Evolutionary conservation across 2,888 invertebrate species (phyloP).

Genomic region (Tribolium freemani): DNA sequence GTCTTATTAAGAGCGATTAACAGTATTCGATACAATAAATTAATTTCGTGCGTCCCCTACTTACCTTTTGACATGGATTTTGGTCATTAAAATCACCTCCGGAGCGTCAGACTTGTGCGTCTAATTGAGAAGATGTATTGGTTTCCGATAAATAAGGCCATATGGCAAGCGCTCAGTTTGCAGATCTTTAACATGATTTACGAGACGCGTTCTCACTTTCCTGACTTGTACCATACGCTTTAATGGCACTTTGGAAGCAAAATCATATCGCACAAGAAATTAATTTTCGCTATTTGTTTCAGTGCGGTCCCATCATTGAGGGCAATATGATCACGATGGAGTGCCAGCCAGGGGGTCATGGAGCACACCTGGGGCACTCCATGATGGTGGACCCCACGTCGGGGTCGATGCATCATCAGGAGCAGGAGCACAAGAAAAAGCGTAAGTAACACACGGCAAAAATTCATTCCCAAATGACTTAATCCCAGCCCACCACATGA

Average conservation of each 20-base stretch:
- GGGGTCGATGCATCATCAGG: conserved; percentile 64
- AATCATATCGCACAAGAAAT: conserved; percentile 22
- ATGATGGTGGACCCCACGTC: conserved; percentile 67
- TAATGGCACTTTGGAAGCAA: conserved; percentile 16
- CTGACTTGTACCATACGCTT: conserved; percentile 28
- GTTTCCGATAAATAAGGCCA: conserved; percentile 55
- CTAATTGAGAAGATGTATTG: conserved; percentile 48
- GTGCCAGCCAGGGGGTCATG: conserved; percentile 69
- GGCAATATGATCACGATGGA: conserved; percentile 69
- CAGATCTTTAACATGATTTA: conserved; percentile 52
- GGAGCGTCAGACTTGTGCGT: conserved; percentile 32
- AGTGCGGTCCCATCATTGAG: conserved; percentile 65
- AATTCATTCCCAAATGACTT: neutral
- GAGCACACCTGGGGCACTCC: conserved; percentile 69
- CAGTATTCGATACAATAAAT: conserved; percentile 42
- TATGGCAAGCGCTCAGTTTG: conserved; percentile 54
- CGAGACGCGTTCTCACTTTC: conserved; percentile 49
- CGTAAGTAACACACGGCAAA: conserved; percentile 59
- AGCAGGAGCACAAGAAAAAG: conserved; percentile 66
- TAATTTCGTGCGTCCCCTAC: conserved; percentile 32
- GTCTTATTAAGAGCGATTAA: conserved; percentile 43
- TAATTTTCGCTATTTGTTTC: conserved; percentile 48
- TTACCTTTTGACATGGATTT: conserved; percentile 42
- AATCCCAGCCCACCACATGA: neutral
- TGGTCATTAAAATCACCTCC: conserved; percentile 40